These are phyloP conservation scores for Phyllostomus discolor DNA, from an alignment of 2,113 vertebrate genomes.

Conservation along the genomic window DNA sequence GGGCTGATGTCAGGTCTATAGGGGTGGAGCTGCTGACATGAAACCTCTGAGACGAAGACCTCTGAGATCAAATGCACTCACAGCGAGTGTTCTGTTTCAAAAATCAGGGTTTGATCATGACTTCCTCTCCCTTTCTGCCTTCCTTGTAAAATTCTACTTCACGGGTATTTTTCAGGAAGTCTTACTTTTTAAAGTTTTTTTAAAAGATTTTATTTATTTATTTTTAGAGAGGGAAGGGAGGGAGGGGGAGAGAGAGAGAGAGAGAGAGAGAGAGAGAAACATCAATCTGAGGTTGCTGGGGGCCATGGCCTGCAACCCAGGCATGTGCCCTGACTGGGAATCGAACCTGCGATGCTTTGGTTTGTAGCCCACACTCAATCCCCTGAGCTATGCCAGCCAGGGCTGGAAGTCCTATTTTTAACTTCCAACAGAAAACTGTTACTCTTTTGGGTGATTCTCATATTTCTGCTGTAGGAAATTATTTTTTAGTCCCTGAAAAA, in stretches of 20 bases:
- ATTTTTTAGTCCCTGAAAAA: neutral
- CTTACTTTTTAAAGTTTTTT: no score
- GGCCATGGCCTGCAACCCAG: no score
- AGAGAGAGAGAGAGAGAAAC: no score
- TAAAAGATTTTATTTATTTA: no score
- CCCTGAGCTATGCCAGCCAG: no score
- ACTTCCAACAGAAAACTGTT: neutral
- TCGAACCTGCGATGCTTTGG: no score
- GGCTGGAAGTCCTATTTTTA: neutral
- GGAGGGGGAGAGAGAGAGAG: no score
- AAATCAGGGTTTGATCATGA: neutral
- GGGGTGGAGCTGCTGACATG: neutral
- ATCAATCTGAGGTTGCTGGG: no score
- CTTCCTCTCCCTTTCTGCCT: neutral
- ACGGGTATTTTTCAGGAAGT: constrained; percentile 10
- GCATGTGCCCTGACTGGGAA: no score
- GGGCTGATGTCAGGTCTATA: neutral
- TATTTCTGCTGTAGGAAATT: neutral
- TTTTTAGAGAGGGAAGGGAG: no score
- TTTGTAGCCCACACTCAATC: no score
- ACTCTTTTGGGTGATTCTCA: neutral
- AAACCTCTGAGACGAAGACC: neutral
- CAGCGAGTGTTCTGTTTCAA: neutral
- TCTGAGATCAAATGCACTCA: neutral
- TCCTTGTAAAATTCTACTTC: neutral